Base-by-base conservation (phyloP, 1,140 invertebrate genomes). In the Macrobrachium rosenbergii region DNA sequence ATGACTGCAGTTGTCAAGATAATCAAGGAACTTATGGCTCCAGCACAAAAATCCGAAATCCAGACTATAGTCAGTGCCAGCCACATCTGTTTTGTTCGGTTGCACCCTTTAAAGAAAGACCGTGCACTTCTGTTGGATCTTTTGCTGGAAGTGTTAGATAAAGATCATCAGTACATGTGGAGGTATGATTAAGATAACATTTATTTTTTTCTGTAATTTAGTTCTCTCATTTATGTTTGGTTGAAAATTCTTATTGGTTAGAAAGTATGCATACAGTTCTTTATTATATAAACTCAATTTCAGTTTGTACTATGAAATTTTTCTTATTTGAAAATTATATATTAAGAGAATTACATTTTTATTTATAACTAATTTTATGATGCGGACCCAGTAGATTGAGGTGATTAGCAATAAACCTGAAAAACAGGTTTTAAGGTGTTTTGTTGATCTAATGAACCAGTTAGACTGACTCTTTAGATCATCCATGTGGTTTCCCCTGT, bases 71-170 rank as follows among this genome's bases (percentile, higher is more conserved):
- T 87, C 17, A 23, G 7, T 23, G 76, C 78, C n/a, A 69, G 52
- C 19, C 76, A 81, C 19, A 75, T 37, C 67, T 87, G 85, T 59
- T 87, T 81, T 67, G 21, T 21, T 59, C 78, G 79, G 11, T 60
- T 87, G 10, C 85, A 82, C 23, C 85, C 85, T 37, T 69, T 81
- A 23, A 87, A 79, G 69, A 87, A 87, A 60, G 85, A 87, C 45
- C 85, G 85, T 7, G 43, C 67, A 8, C 58, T 76, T 69, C 78
- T 87, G 12, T 69, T 87, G 5, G 64, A 76, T 21, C 62, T 87
- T 63, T 58, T 87, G n/a, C 67, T 82, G 63, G 69, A 60, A 62
- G 85, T 72, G 14, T 81, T 79, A 14, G 78, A 87, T 63, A 21
- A 80, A 45, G 79, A 80, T 45, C 64, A 87, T 28, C 17, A 45